Conservation (phyloP, 2,888 invertebrate species). For the Scelioninae gen. 2 region DNA sequence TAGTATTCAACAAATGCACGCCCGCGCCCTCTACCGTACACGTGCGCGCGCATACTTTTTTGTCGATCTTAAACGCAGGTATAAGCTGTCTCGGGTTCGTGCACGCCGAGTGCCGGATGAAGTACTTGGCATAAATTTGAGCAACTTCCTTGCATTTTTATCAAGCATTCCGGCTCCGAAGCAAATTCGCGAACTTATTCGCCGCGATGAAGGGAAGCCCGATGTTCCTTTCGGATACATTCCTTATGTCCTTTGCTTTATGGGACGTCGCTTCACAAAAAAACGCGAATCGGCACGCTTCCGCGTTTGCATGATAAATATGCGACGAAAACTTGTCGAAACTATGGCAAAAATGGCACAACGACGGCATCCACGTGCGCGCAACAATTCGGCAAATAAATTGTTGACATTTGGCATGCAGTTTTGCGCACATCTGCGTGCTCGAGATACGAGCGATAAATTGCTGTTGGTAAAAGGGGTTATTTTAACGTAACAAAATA, state of each 20-base stretch:
- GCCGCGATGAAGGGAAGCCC: slow-evolving; percentile 39
- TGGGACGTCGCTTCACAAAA: too few relatives aligned
- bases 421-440: too few relatives aligned
- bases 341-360: too few relatives aligned
- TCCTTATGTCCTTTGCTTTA: slow-evolving; percentile 31
- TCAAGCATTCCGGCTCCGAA: slow-evolving; percentile 55
- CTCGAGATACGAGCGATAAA: too few relatives aligned
- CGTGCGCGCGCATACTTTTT: slow-evolving; percentile 49
- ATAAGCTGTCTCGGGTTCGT: slow-evolving; percentile 50
- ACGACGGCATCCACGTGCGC: too few relatives aligned
- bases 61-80: slow-evolving; percentile 51
- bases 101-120: slow-evolving; percentile 55
- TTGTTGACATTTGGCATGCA: too few relatives aligned
- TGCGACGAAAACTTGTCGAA: too few relatives aligned
- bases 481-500: too few relatives aligned
- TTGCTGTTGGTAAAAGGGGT: too few relatives aligned
- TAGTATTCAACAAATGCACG: slow-evolving; percentile 48
- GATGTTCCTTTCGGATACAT: slow-evolving; percentile 36
- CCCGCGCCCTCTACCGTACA: slow-evolving; percentile 31
- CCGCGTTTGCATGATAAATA: slow-evolving; percentile 3
- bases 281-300: too few relatives aligned
- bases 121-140: slow-evolving; percentile 60
- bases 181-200: slow-evolving; percentile 51
- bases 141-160: slow-evolving; percentile 60
- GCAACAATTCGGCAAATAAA: too few relatives aligned